Evolutionary conservation across 1,140 invertebrate species (phyloP), one percentile per base, ranked within the genome.

Genomic region (Agrypnia vestita): DNA sequence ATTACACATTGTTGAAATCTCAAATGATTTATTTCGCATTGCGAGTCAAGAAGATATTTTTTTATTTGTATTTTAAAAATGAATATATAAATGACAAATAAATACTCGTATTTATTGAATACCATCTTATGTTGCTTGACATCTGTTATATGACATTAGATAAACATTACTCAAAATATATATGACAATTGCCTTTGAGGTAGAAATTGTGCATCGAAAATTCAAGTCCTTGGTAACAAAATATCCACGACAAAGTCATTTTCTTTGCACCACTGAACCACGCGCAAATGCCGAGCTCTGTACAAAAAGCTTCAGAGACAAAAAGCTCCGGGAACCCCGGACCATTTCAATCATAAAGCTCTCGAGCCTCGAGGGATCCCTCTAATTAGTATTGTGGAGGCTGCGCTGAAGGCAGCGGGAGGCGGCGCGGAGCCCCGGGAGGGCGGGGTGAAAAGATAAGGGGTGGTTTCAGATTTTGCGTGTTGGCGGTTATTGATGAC

Each of bases 331-430:
- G 71, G 76, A 78, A 78, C 73, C 51, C 17, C 47, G 47, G 69
- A 61, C 73, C 77, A 74, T 78, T 78, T 79, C 77, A 82, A 79
- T 82, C 76, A 78, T 71, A 79, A 82, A 82, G 76, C 80, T 78
- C 35, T 59, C 49, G 69, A 64, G 71, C 59, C 76, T 35, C 47
- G 76, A 61, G 76, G 76, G 76, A 79, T 82, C 62, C 15, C 47
- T 79, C 80, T 82, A 82, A 82, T 82, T 82, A 79, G 80, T 79
- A 82, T 78, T 81, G 59, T 55, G 74, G 74, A 55, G 71, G 78
- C 19, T 74, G 12, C 44, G 43, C 56, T 71, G 47, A 25, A 49
- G 49, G 69, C 25, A 73, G 49, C 17, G 8, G 69, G 69, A 17
- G n/a, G 55, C 6, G 53, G 43, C 25, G 25, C 25, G 25, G 25